Conservation (phyloP, 2,797 vertebrate genomes). For the Gadopsis bispinosus region DNA sequence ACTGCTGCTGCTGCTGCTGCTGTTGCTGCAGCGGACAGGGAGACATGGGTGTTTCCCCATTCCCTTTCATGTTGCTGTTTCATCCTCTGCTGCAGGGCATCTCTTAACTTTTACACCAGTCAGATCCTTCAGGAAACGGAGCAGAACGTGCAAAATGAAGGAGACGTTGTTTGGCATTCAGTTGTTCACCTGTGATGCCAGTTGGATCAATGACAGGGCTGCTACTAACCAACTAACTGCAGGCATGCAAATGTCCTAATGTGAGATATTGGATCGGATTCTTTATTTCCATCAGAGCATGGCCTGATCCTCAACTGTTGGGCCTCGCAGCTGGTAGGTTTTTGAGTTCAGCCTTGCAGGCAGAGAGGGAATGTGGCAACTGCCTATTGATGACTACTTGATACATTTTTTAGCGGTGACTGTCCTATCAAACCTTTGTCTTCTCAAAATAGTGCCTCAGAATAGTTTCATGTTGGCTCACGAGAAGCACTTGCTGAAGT, state of each 20-base stretch:
- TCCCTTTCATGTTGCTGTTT: constrained; percentile 73
- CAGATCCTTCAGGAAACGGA: constrained; percentile 1
- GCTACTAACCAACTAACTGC: neutral
- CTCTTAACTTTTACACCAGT: constrained; percentile 50
- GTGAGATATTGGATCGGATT: neutral
- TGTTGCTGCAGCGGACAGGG: constrained; percentile 61
- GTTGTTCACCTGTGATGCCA: neutral
- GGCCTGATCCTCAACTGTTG: constrained; percentile 65
- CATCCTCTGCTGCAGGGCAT: constrained; percentile 68
- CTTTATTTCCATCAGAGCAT: constrained; percentile 5
- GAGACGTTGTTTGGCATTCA: neutral
- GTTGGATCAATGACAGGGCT: neutral
- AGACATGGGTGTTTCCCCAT: constrained; percentile 78
- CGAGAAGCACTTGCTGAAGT: constrained; percentile 3
- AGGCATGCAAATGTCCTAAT: neutral
- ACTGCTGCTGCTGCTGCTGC: constrained; percentile 58
- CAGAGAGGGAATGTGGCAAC: constrained; percentile 91
- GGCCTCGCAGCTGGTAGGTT: constrained; percentile 71
- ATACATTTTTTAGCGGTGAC: constrained; percentile 94
- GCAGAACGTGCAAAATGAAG: neutral
- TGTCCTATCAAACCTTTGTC: constrained; percentile 79
- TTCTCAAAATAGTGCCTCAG: constrained; percentile 60
- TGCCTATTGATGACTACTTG: constrained; percentile 90
- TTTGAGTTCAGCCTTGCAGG: constrained; percentile 88
- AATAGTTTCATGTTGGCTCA: constrained; percentile 43